Conservation (phyloP, 2,888 invertebrate genomes). For the Pediacus dermestoides region DNA sequence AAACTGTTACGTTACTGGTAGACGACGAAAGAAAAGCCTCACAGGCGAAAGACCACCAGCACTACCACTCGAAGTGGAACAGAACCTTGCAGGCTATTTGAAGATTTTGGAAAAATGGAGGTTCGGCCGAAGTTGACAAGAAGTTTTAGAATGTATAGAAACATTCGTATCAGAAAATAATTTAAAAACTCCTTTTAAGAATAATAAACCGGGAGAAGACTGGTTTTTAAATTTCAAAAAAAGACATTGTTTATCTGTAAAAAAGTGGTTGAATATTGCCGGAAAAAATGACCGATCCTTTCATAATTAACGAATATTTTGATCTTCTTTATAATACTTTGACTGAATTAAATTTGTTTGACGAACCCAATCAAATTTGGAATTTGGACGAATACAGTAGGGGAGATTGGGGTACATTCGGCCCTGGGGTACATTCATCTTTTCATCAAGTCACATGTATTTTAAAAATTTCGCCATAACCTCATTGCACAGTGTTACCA, state of each 20-base stretch:
- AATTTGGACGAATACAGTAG: conserved; percentile 3
- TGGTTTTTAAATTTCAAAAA: neutral
- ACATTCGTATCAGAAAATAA: conserved; percentile 1
- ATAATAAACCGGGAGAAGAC: conserved; percentile 4
- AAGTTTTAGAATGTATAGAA: conserved; percentile 3
- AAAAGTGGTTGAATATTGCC: neutral
- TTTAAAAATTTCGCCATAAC: conserved; percentile 2
- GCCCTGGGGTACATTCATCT: conserved; percentile 6
- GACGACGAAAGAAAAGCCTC: no score
- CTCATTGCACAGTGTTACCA: no score
- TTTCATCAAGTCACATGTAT: neutral
- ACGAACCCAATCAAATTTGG: conserved; percentile 3
- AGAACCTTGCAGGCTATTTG: neutral
- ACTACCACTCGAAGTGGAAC: conserved; percentile 2
- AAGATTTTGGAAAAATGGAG: conserved; percentile 4
- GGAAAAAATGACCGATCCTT: conserved; percentile 2
- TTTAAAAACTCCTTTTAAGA: conserved; percentile 3
- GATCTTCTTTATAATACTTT: neutral
- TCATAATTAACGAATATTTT: neutral
- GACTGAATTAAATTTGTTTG: neutral
- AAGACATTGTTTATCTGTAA: neutral
- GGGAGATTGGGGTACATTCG: conserved; percentile 9
- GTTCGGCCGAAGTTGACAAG: neutral
- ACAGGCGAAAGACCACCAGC: no score
- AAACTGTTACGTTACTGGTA: no score